A percentile compares a stretch with the other conserved stretches of the same genome.
phyloP scores from a whole-genome alignment of 2,888 invertebrate genomes.

The Drosophila birchii region DNA sequence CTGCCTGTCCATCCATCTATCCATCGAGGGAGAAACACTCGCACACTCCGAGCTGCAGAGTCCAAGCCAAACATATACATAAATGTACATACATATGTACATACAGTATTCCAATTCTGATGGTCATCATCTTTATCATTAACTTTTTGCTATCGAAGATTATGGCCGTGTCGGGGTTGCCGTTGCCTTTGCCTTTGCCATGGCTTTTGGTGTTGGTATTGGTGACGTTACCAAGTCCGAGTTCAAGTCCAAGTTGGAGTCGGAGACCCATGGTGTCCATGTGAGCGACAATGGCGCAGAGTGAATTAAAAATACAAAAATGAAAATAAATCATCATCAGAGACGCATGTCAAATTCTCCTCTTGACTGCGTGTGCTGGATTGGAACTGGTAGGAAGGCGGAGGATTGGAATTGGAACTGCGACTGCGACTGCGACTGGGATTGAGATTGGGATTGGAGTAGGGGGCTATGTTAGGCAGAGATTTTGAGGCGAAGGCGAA shows the following conservation, averaged over 20 bases:
- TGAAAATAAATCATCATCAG: constrained; percentile 76
- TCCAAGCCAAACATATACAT: constrained; percentile 7
- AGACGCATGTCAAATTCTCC: constrained; percentile 76
- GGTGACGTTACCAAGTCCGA: constrained; percentile 9
- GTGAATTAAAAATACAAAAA: constrained; percentile 75
- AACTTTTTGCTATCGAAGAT: constrained; percentile 76
- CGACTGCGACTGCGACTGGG: neutral
- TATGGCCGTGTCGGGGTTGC: constrained; percentile 41
- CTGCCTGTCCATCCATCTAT: constrained; percentile 61
- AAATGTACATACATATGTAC: constrained; percentile 27
- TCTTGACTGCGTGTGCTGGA: constrained; percentile 63
- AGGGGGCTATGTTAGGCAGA: neutral
- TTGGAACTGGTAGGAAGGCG: neutral
- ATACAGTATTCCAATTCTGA: constrained; percentile 75
- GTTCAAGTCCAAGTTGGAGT: neutral
- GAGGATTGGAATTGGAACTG: neutral
- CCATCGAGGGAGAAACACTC: constrained; percentile 46
- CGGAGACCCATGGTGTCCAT: constrained; percentile 41
- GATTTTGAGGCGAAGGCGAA: constrained; percentile 32
- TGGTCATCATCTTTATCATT: constrained; percentile 76
- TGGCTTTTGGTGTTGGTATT: neutral
- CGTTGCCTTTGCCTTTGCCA: neutral
- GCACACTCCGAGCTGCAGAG: neutral
- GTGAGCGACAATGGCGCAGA: constrained; percentile 74
- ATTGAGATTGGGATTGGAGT: neutral